phyloP scores from a whole-genome alignment of 2,113 vertebrate species.

The Sapajus apella region DNA sequence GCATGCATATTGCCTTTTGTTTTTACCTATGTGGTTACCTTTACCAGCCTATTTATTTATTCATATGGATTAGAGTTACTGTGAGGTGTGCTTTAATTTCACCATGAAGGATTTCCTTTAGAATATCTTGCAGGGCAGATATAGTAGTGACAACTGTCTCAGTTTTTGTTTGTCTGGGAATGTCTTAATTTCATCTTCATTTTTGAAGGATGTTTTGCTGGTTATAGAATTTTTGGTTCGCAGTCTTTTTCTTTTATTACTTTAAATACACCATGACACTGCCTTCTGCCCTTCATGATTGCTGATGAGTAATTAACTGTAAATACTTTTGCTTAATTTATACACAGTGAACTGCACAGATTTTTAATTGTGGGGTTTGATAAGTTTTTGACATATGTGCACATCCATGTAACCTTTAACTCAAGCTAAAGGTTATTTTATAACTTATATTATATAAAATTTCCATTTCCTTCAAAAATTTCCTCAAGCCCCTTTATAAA shows the following conservation, averaged over 20 bases:
- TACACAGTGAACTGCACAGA: not conserved
- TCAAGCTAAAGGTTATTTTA: not conserved
- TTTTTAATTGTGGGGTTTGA: not conserved
- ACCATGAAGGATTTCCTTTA: not conserved
- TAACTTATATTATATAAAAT: not conserved
- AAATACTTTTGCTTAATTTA: not conserved
- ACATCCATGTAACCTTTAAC: not conserved
- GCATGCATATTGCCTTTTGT: not conserved
- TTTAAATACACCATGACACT: not conserved
- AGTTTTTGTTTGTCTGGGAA: not conserved
- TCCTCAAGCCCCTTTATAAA: not conserved
- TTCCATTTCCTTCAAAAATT: not conserved
- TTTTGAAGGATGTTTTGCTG: not conserved
- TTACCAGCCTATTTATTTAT: not conserved
- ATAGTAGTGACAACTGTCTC: not conserved
- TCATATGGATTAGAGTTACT: not conserved
- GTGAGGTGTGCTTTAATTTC: not conserved
- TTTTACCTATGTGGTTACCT: not conserved
- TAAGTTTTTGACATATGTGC: not conserved
- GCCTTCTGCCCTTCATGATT: not conserved
- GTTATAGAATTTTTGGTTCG: not conserved
- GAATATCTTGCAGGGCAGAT: not conserved
- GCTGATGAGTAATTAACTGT: not conserved
- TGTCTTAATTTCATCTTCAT: not conserved
- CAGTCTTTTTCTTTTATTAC: not conserved